These are phyloP conservation scores for Morinoia aosen DNA, from an alignment of 2,888 invertebrate species.

Conservation along the genomic window DNA sequence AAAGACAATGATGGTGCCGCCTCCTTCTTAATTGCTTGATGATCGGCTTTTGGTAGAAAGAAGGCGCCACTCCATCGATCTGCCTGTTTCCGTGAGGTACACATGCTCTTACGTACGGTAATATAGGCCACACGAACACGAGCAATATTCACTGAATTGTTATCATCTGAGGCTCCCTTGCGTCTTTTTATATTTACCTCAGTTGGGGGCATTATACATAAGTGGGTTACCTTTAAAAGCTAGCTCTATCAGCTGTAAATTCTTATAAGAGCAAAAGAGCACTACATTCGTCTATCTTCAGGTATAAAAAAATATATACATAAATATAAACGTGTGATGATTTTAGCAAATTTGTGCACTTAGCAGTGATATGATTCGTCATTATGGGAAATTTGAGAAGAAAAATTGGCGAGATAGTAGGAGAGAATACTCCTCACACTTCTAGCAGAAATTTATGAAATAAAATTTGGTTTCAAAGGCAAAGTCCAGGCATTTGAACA, in stretches of 20 bases:
- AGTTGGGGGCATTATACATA: not conserved
- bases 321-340: not conserved
- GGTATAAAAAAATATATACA: not conserved
- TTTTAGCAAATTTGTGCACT: not conserved
- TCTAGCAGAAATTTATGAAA: not conserved
- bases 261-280: not conserved
- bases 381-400: not conserved
- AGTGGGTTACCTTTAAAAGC: not conserved
- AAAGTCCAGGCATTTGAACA: not conserved
- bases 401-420: not conserved
- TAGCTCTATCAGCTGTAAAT: not conserved
- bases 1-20: constrained; percentile 92
- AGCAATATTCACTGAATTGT: not conserved
- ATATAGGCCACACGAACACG: not conserved
- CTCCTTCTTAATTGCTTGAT: constrained; percentile 97
- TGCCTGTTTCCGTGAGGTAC: constrained; percentile 77
- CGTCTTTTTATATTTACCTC: not conserved
- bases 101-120: not conserved
- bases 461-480: not conserved
- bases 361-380: not conserved
- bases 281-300: not conserved
- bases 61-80: constrained; percentile 97
- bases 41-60: constrained; percentile 96
- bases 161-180: not conserved
- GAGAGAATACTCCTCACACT: not conserved